Evolutionary conservation across 2,797 vertebrate genomes (phyloP), one percentile per base, ranked within the genome.

Genomic region (Coendou prehensilis): DNA sequence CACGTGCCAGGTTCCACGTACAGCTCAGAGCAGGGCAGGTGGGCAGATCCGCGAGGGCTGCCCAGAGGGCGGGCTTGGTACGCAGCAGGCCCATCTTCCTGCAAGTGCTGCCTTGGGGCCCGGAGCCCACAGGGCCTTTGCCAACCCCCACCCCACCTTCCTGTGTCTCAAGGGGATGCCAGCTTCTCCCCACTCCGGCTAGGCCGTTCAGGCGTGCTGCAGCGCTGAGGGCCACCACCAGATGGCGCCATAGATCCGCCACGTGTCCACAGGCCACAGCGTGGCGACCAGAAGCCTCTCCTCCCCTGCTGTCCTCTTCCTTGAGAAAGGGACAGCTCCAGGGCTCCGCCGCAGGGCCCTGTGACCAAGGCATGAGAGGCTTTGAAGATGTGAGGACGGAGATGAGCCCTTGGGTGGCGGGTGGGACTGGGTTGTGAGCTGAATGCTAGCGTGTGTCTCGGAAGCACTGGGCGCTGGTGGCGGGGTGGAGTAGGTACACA

Each of bases 161-260:
- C 57, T 81, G 45, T 0, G 67, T 37, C 17, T 18, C 2, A 1
- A 37, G 67, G n/a, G 13, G 33, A 6, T 1, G n/a, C 67, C 26
- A 0, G 10, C 61, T 30, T 30, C 10, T 28, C 28, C 61, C 5
- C 10, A 15, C 56, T 61, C 26, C 9, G 59, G 26, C 23, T 2
- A 7, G 54, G n/a, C 23, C 41, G 0, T 9, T 67, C 54, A 80
- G 88, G 47, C 22, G 23, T n/a, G 1, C 23, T 89, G 91, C 92
- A 50, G 81, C 94, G 93, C 87, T 37, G 0, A 2, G 14, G n/a
- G 5, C 47, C 0, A 82, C 94, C 96, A 82, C 33, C 41, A 97
- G 95, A 63, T 83, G 78, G 82, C 56, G 37, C 54, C 14, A 13
- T 5, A 18, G 47, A 28, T 33, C 59, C 86, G 54, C 17, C 0